Conservation (phyloP, 2,113 vertebrate genomes). For the Rhinogobius similis region DNA sequence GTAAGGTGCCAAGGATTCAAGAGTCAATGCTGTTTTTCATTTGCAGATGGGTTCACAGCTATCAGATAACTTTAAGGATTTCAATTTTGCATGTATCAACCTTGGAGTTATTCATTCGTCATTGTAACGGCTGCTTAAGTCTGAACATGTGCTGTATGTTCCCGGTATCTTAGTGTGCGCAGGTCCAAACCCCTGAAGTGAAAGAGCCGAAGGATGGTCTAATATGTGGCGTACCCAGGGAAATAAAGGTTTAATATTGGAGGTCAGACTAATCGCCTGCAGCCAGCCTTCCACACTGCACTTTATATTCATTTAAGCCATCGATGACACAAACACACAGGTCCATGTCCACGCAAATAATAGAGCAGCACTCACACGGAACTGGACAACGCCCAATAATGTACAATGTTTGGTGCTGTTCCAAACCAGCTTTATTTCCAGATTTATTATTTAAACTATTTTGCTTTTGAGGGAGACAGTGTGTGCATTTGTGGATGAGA, state of each 20-base stretch:
- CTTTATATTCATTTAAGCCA: slow-evolving; percentile 52
- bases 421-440: too few species aligned
- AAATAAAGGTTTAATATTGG: slow-evolving; percentile 66
- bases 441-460: too few species aligned
- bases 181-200: slow-evolving; percentile 14
- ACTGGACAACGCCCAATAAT: too few species aligned
- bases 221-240: slow-evolving; percentile 65
- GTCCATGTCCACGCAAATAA: slow-evolving; percentile 5
- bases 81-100: slow-evolving; percentile 45
- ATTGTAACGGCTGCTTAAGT: slow-evolving; percentile 4
- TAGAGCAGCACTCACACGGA: too few species aligned
- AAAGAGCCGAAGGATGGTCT: slow-evolving; percentile 48
- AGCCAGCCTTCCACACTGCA: slow-evolving; percentile 46
- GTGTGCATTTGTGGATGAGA: too few species aligned
- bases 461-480: too few species aligned
- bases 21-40: slow-evolving; percentile 41
- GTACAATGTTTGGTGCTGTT: background rate
- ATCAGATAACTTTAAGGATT: slow-evolving; percentile 63
- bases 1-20: slow-evolving; percentile 62
- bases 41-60: slow-evolving; percentile 44
- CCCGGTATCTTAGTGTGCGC: slow-evolving; percentile 21
- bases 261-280: slow-evolving; percentile 62
- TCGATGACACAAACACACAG: slow-evolving; percentile 24
- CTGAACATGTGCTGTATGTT: slow-evolving; percentile 28
- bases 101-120: slow-evolving; percentile 43